Conservation (phyloP, 1,140 invertebrate genomes). For the Drosophila bocqueti region DNA sequence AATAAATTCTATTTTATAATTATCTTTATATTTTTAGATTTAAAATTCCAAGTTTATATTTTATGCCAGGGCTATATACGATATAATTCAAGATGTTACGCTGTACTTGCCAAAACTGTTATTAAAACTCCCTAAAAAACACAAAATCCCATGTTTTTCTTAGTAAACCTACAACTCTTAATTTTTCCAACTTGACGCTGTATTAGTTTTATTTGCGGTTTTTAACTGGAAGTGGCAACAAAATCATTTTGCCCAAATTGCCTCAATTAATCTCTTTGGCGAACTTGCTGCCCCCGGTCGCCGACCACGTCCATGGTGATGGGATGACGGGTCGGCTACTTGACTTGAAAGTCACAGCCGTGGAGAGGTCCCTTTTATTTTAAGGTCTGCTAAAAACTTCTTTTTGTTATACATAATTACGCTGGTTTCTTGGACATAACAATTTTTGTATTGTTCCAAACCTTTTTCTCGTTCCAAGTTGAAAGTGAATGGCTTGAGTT, state of each 20-base stretch:
- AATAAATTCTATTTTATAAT: background rate
- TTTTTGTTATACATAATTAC: slow-evolving; percentile 67
- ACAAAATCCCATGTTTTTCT: background rate
- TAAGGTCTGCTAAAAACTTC: slow-evolving; percentile 41
- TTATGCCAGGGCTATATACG: background rate
- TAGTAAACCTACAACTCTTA: background rate
- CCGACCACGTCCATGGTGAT: background rate
- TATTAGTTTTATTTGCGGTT: slow-evolving; percentile 60
- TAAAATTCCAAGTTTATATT: background rate
- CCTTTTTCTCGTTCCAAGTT: slow-evolving; percentile 42
- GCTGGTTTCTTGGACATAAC: slow-evolving; percentile 55
- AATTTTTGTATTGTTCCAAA: slow-evolving; percentile 41
- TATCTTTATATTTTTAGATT: background rate
- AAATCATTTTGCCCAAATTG: slow-evolving; percentile 47
- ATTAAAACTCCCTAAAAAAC: background rate
- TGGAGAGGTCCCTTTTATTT: slow-evolving; percentile 39
- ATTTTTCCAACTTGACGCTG: slow-evolving; percentile 54
- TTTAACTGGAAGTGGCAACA: slow-evolving; percentile 49
- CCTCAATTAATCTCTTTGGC: slow-evolving; percentile 65
- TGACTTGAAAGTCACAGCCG: slow-evolving; percentile 54
- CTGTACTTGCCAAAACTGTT: background rate
- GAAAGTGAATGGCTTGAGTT: slow-evolving; percentile 68
- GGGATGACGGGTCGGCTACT: slow-evolving; percentile 60
- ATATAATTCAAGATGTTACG: too few species aligned
- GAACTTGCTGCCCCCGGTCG: slow-evolving; percentile 17